Conservation (phyloP, 1,140 invertebrate genomes). For the Lutraria rhynchaena region DNA sequence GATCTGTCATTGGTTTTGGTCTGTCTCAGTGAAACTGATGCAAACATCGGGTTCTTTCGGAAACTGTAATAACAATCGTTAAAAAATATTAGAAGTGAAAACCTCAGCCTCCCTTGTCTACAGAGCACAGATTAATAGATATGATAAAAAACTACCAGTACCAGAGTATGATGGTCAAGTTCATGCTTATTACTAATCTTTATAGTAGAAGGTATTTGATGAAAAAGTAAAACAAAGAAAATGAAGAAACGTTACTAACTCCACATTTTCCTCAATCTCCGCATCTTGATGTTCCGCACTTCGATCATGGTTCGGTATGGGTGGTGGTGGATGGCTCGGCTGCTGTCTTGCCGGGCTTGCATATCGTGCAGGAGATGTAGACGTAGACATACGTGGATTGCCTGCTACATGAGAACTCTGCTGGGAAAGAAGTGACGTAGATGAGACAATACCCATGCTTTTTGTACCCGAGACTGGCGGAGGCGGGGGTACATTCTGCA, state of each 20-base stretch:
- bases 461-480: conserved; percentile 13
- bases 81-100: too few relatives aligned
- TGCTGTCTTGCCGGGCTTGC: conserved; percentile 55
- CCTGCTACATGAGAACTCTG: conserved; percentile 32
- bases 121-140: too few relatives aligned
- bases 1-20: conserved; percentile 73
- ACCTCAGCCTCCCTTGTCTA: too few relatives aligned
- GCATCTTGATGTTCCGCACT: conserved; percentile 1
- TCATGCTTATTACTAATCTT: too few relatives aligned
- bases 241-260: conserved; percentile 2
- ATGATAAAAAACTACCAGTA: too few relatives aligned
- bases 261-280: conserved; percentile 46
- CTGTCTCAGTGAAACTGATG: conserved; percentile 67
- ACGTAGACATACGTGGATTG: conserved; percentile 32
- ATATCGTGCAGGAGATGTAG: conserved; percentile 18
- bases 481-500: conserved; percentile 10
- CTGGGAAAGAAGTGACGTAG: conserved; percentile 45
- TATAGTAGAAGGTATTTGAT: too few relatives aligned
- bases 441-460: conserved; percentile 11
- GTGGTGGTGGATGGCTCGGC: conserved; percentile 62
- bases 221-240: too few relatives aligned
- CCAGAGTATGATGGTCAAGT: too few relatives aligned
- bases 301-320: conserved; percentile 32
- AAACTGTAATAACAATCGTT: conserved; percentile 45
- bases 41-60: conserved; percentile 67